Conservation (phyloP, 1,140 invertebrate genomes). For the Caenorhabditis briggsae region DNA sequence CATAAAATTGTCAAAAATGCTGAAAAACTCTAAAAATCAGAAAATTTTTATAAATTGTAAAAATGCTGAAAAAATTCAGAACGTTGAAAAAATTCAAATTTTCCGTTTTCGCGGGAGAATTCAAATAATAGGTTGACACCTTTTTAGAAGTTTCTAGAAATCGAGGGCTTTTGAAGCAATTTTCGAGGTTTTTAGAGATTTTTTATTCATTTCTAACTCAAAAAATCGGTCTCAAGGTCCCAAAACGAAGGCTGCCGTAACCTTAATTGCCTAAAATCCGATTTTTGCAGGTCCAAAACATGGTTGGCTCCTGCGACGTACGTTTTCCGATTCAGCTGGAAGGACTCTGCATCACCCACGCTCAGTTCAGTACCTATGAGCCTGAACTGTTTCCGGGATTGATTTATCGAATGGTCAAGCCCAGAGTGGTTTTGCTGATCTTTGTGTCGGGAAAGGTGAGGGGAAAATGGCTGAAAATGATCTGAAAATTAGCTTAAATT, state of each 20-base stretch:
- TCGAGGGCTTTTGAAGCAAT: no score
- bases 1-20: no score
- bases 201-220: no score
- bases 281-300: slow-evolving; percentile 89
- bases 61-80: no score
- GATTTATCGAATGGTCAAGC: slow-evolving; percentile 99
- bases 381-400: slow-evolving; percentile 93
- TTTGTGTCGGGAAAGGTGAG: slow-evolving; percentile 93
- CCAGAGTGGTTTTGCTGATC: slow-evolving; percentile 97
- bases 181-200: no score
- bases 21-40: not conserved
- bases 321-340: slow-evolving; percentile 98
- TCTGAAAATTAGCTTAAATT: not conserved
- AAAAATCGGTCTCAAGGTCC: no score
- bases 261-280: no score
- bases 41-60: no score
- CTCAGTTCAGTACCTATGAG: slow-evolving; percentile 90
- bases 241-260: no score
- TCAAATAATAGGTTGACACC: no score
- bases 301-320: slow-evolving; percentile 99
- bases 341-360: slow-evolving; percentile 94
- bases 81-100: no score
- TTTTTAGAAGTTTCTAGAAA: not conserved
- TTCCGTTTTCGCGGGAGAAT: no score
- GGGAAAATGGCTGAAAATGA: not conserved